A percentile compares a stretch with the other conserved stretches of the same genome.
These are phyloP conservation scores for Tapirus indicus DNA, from an alignment of 2,797 vertebrate species.

Conservation along the genomic window DNA sequence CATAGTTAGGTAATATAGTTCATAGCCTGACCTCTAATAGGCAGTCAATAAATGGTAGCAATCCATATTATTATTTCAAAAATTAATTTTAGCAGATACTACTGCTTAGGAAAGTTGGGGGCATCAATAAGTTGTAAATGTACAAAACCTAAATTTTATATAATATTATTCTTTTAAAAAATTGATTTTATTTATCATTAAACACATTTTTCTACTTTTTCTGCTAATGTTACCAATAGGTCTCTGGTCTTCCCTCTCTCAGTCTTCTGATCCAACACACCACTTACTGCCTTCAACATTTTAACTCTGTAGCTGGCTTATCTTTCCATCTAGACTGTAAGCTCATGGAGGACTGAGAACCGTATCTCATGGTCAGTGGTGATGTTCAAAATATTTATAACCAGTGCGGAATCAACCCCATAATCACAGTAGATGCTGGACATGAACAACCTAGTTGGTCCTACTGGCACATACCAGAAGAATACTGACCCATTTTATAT, in stretches of 20 bases:
- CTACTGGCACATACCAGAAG: background rate
- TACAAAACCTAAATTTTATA: background rate
- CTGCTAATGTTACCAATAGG: background rate
- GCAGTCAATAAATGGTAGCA: background rate
- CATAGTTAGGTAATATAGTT: background rate
- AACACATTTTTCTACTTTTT: background rate
- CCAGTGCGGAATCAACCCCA: background rate
- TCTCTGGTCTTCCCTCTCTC: background rate
- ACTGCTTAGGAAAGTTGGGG: background rate
- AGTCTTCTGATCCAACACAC: background rate
- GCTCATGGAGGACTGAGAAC: background rate
- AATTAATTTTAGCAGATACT: background rate
- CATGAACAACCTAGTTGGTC: background rate
- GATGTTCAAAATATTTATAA: background rate
- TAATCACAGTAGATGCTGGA: background rate
- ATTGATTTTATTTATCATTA: background rate
- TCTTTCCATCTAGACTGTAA: background rate
- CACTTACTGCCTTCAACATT: background rate
- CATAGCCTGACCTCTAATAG: background rate
- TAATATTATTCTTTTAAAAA: constrained; percentile 19
- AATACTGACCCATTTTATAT: background rate
- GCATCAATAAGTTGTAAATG: background rate
- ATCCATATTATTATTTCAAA: constrained; percentile 22
- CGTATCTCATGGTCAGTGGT: background rate
- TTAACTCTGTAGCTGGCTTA: background rate